Conservation (phyloP, 2,888 invertebrate species). For the Eurytoma adleriae region DNA sequence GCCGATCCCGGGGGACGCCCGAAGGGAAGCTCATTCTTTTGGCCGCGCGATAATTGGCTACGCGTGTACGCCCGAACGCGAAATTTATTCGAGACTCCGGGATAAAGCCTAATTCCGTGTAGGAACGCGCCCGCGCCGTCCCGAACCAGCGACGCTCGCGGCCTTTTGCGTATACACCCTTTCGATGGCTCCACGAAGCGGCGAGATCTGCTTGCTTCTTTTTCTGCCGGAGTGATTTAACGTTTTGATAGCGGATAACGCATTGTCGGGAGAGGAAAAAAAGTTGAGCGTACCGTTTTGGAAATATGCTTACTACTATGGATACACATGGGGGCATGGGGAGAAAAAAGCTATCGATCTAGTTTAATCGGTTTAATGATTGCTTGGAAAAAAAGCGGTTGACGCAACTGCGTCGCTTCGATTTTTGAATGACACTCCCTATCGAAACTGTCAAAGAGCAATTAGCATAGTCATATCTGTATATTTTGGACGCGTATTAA, state of each 20-base stretch:
- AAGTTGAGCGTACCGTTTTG: too few species aligned
- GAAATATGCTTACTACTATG: too few species aligned
- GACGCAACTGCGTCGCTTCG: not conserved
- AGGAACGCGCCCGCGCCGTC: slow-evolving; percentile 55
- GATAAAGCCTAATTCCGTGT: slow-evolving; percentile 63
- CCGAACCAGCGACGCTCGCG: not conserved
- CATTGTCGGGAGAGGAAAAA: too few species aligned
- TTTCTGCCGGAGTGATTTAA: too few species aligned
- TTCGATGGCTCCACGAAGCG: too few species aligned
- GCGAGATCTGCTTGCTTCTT: too few species aligned
- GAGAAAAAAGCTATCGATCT: not conserved
- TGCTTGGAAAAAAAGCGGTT: not conserved
- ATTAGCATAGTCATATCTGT: slow-evolving; percentile 22
- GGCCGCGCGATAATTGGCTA: too few species aligned
- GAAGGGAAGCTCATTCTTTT: not conserved
- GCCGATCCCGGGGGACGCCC: not conserved
- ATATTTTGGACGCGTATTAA: not conserved
- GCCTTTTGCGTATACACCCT: too few species aligned
- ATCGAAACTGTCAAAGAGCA: slow-evolving; percentile 13
- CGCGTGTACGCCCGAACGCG: not conserved
- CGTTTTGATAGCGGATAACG: too few species aligned
- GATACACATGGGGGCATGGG: too few species aligned
- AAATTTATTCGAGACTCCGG: slow-evolving; percentile 56
- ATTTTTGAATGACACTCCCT: slow-evolving; percentile 21
- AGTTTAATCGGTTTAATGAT: slow-evolving; percentile 10